Evolutionary conservation across 2,797 vertebrate genomes (phyloP), one percentile per base, ranked within the genome.

Genomic region (Okamejei kenojei): DNA sequence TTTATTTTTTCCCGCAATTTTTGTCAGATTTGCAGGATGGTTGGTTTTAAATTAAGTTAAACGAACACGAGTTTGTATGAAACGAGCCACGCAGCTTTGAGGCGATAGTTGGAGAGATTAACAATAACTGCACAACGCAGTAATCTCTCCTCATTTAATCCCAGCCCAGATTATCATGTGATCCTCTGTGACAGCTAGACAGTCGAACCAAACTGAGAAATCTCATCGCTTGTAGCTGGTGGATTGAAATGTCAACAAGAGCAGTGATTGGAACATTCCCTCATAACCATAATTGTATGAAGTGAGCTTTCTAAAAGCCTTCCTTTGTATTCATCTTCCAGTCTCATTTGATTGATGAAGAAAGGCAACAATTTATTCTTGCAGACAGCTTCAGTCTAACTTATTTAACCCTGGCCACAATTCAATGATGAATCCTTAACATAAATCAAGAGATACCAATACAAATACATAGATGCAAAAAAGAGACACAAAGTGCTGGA

Each of bases 301-400:
- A 92, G 90, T 92, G 90, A 92, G 90, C 90, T 35, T 92, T 92
- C 45, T 73, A 74, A 92, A 91, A 74, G 68, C 90, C 71, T 74
- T 76, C 90, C 21, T 74, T 92, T 71, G 35, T 92, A 92, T 76
- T 92, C 71, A 45, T 92, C 35, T 88, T 88, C 68, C n/a, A 65
- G 61, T 65, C 63, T 35, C 63, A 32, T 92, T 92, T 92, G 90
- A 73, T 74, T 73, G 90, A 76, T 92, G 54, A 71, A 92, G 71
- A 17, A 73, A 54, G 68, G 84, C 65, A 65, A 74, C 68, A 92
- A 71, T 92, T 92, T 73, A 76, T 76, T 92, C 90, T 74, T 26
- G 10, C n/a, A 92, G 71, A 76, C 71, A 74, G 68, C 68, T 54
- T 54, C 38, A 74, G 71, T 92, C 90, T 45, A 92, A 84, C 45